Evolutionary conservation across 53 echinoderm and acorn worm genomes (phyloP), one percentile per base, ranked within the genome.

Genomic region (Glandiceps talaboti): DNA sequence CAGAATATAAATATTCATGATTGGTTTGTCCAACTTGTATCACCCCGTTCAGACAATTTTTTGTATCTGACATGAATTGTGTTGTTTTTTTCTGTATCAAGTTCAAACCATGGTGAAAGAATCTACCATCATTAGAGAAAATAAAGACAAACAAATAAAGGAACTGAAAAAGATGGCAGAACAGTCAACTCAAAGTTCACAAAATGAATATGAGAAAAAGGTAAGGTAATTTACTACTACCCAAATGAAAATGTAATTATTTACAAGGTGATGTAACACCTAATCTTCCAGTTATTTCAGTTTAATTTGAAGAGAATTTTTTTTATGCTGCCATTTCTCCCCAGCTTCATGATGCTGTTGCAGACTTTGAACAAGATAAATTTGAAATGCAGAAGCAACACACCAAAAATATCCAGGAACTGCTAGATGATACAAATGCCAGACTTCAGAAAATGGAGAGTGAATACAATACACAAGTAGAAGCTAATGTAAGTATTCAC

Each of bases 371-470:
- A 77, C 88, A 88, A 73, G 96, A 95, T 83, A 95, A 95, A 85
- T 91, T 92, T 92, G 92, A 95, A 45, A 95, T 92, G 92, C 95
- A 95, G 87, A 95, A 90, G 73, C 88, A 88, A 28, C 95, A 95
- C 73, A 95, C 95, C 27, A 88, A 81, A 80, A 90, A 88, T 28
- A 95, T 95, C 26, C 95, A 95, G 30, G 95, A 90, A 29, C 92
- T 95, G 64, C 79, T 95, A 1, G 90, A 92, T 29, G 95, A 95
- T 76, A 95, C 95, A 30, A 95, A 95, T 33, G 77, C 33, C 29
- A 92, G 90, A 29, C 83, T 95, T 25, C 92, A 92, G 76, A 90
- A 92, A 80, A 95, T 95, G 95, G 95, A 95, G 74, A 73, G 76
- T 1, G 92, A 95, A 45, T 95, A 95, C 74, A 88, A 84, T 75